A percentile compares a stretch with the other conserved stretches of the same genome.
Conservation (phyloP, 2,888 invertebrate genomes). For the Pristionchus fissidentatus region DNA sequence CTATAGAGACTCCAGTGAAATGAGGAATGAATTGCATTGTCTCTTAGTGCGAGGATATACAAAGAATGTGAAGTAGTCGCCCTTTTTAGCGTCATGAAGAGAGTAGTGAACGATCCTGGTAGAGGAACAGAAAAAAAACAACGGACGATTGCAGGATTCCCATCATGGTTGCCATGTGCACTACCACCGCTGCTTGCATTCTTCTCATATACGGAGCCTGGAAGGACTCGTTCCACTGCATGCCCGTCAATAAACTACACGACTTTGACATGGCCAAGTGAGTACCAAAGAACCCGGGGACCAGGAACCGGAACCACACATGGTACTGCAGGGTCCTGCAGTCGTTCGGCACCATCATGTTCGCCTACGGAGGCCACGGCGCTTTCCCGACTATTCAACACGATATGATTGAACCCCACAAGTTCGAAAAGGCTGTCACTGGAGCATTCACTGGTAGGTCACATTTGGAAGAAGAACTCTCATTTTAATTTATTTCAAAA, state of each 20-base stretch:
- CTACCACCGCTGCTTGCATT: slow-evolving; percentile 65
- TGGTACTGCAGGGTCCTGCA: slow-evolving; percentile 62
- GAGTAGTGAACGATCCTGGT: no score
- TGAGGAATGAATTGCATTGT: no score
- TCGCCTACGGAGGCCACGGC: slow-evolving; percentile 72
- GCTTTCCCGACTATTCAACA: slow-evolving; percentile 88
- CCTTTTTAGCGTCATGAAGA: no score
- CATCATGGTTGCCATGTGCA: slow-evolving; percentile 70
- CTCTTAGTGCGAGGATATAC: no score
- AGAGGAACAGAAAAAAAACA: no score
- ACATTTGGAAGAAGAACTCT: neutral
- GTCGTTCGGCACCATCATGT: slow-evolving; percentile 73
- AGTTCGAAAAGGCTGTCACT: slow-evolving; percentile 84
- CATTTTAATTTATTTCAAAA: neutral
- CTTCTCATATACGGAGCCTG: slow-evolving; percentile 66
- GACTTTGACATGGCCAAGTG: slow-evolving; percentile 61
- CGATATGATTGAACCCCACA: slow-evolving; percentile 87
- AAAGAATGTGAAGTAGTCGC: no score
- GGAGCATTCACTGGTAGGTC: slow-evolving; percentile 64
- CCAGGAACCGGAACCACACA: neutral
- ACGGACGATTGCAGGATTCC: slow-evolving; percentile 62
- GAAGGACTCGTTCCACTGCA: slow-evolving; percentile 59
- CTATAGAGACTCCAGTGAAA: no score
- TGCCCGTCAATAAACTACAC: slow-evolving; percentile 59
- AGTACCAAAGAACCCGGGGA: neutral